These are phyloP conservation scores for Amphipyra berbera DNA, from an alignment of 2,888 invertebrate genomes.

Conservation along the genomic window DNA sequence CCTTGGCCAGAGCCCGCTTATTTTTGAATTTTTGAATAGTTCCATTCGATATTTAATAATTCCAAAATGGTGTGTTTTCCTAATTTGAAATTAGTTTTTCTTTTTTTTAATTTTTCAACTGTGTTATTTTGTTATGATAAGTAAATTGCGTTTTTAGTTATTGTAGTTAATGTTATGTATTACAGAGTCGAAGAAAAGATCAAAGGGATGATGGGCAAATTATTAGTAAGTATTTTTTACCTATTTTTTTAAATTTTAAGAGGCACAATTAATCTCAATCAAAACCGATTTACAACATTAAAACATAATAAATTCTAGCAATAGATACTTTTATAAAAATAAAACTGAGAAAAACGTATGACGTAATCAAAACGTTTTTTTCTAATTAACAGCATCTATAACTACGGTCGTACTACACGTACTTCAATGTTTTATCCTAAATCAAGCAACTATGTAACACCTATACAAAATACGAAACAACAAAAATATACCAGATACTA, in stretches of 20 bases:
- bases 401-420: no score
- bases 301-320: no score
- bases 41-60: slow-evolving; percentile 56
- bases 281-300: no score
- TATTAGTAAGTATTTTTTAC: slow-evolving; percentile 79
- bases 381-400: no score
- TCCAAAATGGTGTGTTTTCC: slow-evolving; percentile 77
- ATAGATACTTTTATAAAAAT: no score
- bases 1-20: slow-evolving; percentile 65
- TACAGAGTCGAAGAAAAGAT: slow-evolving; percentile 73
- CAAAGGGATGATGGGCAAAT: slow-evolving; percentile 87
- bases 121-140: slow-evolving; percentile 19
- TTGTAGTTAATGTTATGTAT: slow-evolving; percentile 45
- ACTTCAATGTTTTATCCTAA: no score
- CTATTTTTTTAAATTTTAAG: background rate
- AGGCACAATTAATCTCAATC: background rate
- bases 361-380: no score
- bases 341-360: no score
- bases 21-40: slow-evolving; percentile 45
- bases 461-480: no score
- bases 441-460: no score
- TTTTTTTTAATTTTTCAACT: slow-evolving; percentile 8
- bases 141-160: slow-evolving; percentile 26
- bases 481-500: background rate
- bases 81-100: background rate